Conservation (phyloP, 2,797 vertebrate genomes). For the Euphonia xanthogaster region DNA sequence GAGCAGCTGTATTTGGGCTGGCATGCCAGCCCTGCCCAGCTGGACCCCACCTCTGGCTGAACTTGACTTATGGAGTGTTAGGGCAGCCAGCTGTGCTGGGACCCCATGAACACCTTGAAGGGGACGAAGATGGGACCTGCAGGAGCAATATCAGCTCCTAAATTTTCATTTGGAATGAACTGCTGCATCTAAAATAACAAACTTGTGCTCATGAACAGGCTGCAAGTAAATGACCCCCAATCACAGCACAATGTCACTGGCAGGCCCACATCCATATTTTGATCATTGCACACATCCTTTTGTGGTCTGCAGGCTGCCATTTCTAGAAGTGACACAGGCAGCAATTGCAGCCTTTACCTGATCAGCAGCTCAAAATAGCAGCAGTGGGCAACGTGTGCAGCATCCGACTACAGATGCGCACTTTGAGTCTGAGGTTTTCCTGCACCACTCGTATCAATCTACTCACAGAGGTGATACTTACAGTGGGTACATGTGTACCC, state of each 20-base stretch:
- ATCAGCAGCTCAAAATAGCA: neutral
- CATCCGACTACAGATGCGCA: accelerated
- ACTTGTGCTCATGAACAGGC: neutral
- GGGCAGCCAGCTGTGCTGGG: accelerated
- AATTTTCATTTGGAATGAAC: neutral
- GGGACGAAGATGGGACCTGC: neutral
- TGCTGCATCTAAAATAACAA: neutral
- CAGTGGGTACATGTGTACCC: neutral
- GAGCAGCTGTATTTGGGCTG: neutral
- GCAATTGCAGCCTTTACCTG: neutral
- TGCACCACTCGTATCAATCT: neutral
- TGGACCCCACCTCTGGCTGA: neutral
- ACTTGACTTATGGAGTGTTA: accelerated
- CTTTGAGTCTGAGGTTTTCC: neutral
- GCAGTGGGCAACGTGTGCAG: neutral
- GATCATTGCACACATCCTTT: neutral
- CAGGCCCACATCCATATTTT: neutral
- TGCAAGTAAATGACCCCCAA: neutral
- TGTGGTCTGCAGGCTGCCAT: neutral
- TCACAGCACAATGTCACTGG: neutral
- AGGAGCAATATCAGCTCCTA: neutral
- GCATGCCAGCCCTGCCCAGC: neutral
- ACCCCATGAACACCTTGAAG: neutral
- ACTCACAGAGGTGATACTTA: neutral
- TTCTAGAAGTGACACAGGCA: neutral